Base-by-base conservation (phyloP, 2,797 vertebrate genomes). In the Rhabdomys pumilio region DNA sequence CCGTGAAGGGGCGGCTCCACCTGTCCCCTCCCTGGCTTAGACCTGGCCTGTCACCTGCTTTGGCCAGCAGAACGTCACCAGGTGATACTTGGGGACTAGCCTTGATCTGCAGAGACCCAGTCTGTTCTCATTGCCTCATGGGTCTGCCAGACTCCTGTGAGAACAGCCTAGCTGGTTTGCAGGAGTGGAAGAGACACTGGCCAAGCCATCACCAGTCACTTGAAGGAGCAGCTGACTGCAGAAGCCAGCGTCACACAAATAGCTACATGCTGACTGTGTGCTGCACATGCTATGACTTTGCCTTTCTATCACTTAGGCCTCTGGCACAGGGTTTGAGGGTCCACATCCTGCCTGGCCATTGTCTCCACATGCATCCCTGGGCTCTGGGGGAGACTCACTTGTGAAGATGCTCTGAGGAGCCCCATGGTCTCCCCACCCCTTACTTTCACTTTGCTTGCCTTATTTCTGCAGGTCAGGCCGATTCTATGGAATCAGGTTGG, bases 401-500 rank as follows among this genome's bases (percentile, higher is more conserved):
- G 34, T 29, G 55, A 50, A 82, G 92, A 80, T 4, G 3, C 69
- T 44, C 72, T 13, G 72, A 69, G 38, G 59, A 20, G 31, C n/a
- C 17, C 47, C 15, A 4, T 29, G 50, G 29, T 19, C 34, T 34
- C 38, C 19, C 10, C 50, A 6, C 3, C 63, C 72, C 38, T 20
- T 22, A 67, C 55, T 96, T 96, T 89, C 81, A 91, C 29, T 80
- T 61, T 87, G 79, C 65, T 63, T 67, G 65, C 59, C 92, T 93
- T 77, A 55, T 31, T 86, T 93, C 82, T 85, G 84, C 24, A 55
- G 91, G 95, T 93, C 91, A 95, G 91, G 90, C 61, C 2, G 34
- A 86, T 88, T 44, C 44, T 24, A 3, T 87, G 91, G 77, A 93
- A 89, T 85, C 50, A 59, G 84, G 61, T 26, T 91, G 98, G 97